phyloP scores from a whole-genome alignment of 2,797 vertebrate genomes.

The Arctocebus calabarensis region DNA sequence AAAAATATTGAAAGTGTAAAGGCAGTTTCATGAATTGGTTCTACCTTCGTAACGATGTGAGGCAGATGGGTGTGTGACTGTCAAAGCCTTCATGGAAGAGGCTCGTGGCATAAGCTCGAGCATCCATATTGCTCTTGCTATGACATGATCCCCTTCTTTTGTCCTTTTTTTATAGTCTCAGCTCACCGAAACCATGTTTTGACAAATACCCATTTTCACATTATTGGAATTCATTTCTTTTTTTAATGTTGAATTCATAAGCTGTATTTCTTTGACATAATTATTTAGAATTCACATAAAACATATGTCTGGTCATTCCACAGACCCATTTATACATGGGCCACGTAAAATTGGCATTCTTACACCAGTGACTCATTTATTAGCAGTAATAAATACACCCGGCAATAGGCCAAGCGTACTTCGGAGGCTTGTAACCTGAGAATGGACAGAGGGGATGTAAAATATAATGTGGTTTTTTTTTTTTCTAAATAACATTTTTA shows the following conservation, averaged over 20 bases:
- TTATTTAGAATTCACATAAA: slow-evolving; percentile 87
- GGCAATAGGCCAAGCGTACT: slow-evolving; percentile 81
- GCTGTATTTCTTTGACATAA: slow-evolving; percentile 66
- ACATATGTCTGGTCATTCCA: slow-evolving; percentile 86
- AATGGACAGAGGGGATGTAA: slow-evolving; percentile 70
- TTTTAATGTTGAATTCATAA: slow-evolving; percentile 80
- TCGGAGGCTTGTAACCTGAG: slow-evolving; percentile 83
- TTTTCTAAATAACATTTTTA: slow-evolving; percentile 77
- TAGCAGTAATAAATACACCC: slow-evolving; percentile 87
- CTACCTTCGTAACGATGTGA: neutral
- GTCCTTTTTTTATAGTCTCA: slow-evolving; percentile 53
- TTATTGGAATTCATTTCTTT: slow-evolving; percentile 79
- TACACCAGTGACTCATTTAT: slow-evolving; percentile 85
- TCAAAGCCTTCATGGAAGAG: neutral
- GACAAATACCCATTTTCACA: slow-evolving; percentile 69
- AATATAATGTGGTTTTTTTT: slow-evolving; percentile 80
- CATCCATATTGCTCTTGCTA: neutral
- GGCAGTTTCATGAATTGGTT: neutral
- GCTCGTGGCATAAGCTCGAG: neutral
- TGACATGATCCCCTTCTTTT: slow-evolving; percentile 22
- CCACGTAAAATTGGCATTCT: slow-evolving; percentile 86
- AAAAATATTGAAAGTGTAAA: neutral
- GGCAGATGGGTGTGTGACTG: too few relatives aligned
- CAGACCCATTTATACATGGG: slow-evolving; percentile 84
- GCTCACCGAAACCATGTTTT: slow-evolving; percentile 80